Percentiles rank a stretch among this genome's conserved stretches.
Conservation (phyloP, 1,140 invertebrate genomes). For the Forficula auricularia region DNA sequence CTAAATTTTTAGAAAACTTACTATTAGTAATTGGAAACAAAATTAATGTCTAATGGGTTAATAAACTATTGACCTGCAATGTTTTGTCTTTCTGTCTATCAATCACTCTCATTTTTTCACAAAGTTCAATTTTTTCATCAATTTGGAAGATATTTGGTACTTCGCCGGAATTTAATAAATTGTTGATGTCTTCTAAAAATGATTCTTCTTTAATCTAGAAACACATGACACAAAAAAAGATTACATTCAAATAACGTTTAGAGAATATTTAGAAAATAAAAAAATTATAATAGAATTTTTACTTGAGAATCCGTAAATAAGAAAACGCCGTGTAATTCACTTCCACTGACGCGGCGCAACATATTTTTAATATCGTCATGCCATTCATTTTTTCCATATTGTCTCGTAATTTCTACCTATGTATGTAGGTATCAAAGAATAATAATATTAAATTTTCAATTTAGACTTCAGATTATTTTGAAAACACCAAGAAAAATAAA, state of each 20-base stretch:
- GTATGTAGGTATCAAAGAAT: no score
- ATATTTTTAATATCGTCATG: slow-evolving; percentile 75
- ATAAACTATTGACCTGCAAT: slow-evolving; percentile 35
- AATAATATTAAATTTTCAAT: no score
- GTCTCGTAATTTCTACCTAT: slow-evolving; percentile 77
- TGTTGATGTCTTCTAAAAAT: slow-evolving; percentile 86
- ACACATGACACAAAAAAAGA: not conserved
- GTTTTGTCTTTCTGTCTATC: slow-evolving; percentile 79
- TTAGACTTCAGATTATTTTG: no score
- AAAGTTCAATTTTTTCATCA: slow-evolving; percentile 83
- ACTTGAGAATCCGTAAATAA: slow-evolving; percentile 79
- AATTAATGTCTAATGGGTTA: not conserved
- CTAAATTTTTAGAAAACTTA: slow-evolving; percentile 28
- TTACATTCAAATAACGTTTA: not conserved
- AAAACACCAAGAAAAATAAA: no score
- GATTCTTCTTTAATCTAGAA: slow-evolving; percentile 76
- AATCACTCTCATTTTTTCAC: slow-evolving; percentile 82
- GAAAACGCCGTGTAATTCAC: slow-evolving; percentile 78
- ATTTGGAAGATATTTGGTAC: slow-evolving; percentile 74
- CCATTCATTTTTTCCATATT: slow-evolving; percentile 72
- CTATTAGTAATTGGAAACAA: not conserved
- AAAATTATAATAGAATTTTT: slow-evolving; percentile 8
- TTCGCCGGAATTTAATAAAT: slow-evolving; percentile 84
- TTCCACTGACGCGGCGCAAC: slow-evolving; percentile 56
- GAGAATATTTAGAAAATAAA: not conserved